These are phyloP conservation scores for Zygaena filipendulae DNA, from an alignment of 2,888 invertebrate genomes.

Conservation along the genomic window DNA sequence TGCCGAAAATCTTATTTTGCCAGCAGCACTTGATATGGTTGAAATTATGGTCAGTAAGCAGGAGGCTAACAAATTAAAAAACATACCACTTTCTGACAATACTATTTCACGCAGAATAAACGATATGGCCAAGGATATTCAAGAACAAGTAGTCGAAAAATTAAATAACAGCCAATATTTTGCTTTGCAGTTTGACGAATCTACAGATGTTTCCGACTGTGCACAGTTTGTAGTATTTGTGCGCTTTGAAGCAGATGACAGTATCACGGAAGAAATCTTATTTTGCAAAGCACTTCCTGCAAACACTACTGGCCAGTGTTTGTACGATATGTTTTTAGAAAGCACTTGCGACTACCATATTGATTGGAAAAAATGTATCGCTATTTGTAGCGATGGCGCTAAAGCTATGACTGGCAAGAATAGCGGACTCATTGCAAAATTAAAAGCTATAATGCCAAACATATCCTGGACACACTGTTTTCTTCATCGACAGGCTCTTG, in stretches of 20 bases:
- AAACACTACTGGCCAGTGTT: constrained; percentile 13
- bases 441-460: constrained; percentile 22
- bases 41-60: constrained; percentile 15
- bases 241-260: constrained; percentile 21
- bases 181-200: constrained; percentile 23
- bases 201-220: constrained; percentile 20
- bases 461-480: too few relatives aligned
- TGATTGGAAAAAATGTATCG: constrained; percentile 19
- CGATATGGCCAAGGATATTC: constrained; percentile 19
- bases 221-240: constrained; percentile 22
- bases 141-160: constrained; percentile 15
- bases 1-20: constrained; percentile 21
- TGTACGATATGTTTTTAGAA: constrained; percentile 17
- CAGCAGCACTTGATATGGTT: constrained; percentile 19
- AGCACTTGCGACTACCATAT: constrained; percentile 20
- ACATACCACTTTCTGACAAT: constrained; percentile 19
- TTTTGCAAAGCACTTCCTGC: constrained; percentile 19
- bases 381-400: constrained; percentile 21
- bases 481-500: constrained; percentile 21
- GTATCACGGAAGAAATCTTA: constrained; percentile 18
- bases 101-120: constrained; percentile 21
- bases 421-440: constrained; percentile 19
- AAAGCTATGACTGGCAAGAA: constrained; percentile 22
- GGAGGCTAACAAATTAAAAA: constrained; percentile 16
- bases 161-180: constrained; percentile 16